These are phyloP conservation scores for Neuroscelio doddi DNA, from an alignment of 2,888 invertebrate species.

Conservation along the genomic window DNA sequence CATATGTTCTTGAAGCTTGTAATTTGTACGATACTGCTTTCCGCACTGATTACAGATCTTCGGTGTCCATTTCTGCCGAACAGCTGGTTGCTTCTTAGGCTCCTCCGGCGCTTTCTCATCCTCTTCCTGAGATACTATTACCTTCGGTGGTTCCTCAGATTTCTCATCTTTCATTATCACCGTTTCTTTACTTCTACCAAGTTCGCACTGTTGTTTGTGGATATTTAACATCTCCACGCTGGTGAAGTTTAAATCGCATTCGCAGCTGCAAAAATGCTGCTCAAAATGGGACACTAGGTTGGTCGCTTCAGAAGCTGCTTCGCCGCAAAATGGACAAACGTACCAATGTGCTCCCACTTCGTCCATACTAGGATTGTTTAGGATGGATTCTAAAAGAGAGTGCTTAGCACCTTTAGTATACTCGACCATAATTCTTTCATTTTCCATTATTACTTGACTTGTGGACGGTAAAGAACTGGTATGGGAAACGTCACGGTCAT, in stretches of 20 bases:
- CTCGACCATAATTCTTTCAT: constrained; percentile 60
- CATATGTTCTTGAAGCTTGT: constrained; percentile 77
- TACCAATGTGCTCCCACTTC: constrained; percentile 66
- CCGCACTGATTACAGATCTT: constrained; percentile 76
- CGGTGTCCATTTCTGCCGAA: constrained; percentile 69
- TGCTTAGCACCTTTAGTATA: constrained; percentile 64
- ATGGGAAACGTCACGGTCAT: constrained; percentile 44
- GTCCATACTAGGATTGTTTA: constrained; percentile 65
- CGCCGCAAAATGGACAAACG: constrained; percentile 68
- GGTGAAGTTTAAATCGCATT: constrained; percentile 72
- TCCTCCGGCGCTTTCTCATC: constrained; percentile 47
- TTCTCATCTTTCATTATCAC: constrained; percentile 32
- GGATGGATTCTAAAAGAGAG: constrained; percentile 58
- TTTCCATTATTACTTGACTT: constrained; percentile 55
- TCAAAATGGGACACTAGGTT: constrained; percentile 63
- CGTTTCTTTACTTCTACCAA: constrained; percentile 45
- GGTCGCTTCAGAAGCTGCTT: constrained; percentile 62
- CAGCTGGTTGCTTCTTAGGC: constrained; percentile 61
- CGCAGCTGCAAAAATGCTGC: constrained; percentile 66
- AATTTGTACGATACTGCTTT: constrained; percentile 76
- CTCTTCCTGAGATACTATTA: constrained; percentile 35
- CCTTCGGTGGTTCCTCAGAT: constrained; percentile 14
- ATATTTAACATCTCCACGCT: constrained; percentile 70
- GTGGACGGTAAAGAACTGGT: constrained; percentile 57
- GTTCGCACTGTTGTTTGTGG: constrained; percentile 62